These are phyloP conservation scores for Ispidina lecontei DNA, from an alignment of 2,797 vertebrate genomes.

Conservation along the genomic window DNA sequence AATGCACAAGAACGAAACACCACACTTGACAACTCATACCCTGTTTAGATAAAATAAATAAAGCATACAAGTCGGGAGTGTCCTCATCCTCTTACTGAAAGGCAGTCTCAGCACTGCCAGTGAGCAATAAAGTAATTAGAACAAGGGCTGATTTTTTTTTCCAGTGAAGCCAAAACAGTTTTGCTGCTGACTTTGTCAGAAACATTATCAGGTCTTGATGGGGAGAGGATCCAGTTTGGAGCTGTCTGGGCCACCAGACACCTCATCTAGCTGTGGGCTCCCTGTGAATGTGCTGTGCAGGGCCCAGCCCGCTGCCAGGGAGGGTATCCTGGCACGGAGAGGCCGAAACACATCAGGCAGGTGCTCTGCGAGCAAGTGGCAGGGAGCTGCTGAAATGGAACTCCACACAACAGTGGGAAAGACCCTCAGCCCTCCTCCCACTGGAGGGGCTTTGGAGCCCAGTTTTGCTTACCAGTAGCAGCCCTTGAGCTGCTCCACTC, in stretches of 20 bases:
- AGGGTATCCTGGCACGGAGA: fast-evolving
- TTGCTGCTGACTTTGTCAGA: background rate
- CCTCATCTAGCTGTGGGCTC: fast-evolving
- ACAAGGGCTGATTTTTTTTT: background rate
- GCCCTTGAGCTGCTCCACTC: background rate
- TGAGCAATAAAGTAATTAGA: background rate
- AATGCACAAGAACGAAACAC: background rate
- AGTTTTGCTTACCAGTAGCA: no score
- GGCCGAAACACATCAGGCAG: background rate
- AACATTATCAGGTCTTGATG: background rate
- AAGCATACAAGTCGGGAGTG: background rate
- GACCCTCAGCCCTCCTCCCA: fast-evolving
- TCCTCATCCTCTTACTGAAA: background rate
- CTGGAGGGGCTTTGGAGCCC: fast-evolving
- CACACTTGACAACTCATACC: background rate
- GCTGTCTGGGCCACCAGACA: fast-evolving
- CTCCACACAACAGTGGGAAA: no score
- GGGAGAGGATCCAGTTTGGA: background rate
- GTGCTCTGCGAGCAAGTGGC: fast-evolving
- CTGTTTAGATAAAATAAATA: conserved; percentile 39
- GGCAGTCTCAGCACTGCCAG: background rate
- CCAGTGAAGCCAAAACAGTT: background rate
- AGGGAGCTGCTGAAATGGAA: fast-evolving
- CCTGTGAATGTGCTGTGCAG: fast-evolving
- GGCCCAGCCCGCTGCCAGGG: background rate